These are phyloP conservation scores for Numida meleagris DNA, from an alignment of 2,113 vertebrate species.

Conservation along the genomic window DNA sequence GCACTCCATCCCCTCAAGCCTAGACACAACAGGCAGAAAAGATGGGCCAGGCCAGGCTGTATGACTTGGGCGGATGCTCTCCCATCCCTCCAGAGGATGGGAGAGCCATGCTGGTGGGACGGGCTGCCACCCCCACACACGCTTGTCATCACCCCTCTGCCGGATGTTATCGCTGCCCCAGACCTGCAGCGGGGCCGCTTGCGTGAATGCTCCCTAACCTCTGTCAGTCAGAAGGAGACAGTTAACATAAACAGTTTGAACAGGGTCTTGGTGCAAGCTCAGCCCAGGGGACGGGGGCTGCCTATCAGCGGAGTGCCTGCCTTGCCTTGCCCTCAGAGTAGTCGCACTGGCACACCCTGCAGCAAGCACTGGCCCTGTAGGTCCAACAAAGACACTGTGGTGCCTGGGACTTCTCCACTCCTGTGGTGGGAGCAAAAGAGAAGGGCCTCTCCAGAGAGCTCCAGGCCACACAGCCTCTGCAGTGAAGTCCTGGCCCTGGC, in stretches of 20 bases:
- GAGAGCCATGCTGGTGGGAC: neutral
- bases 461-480: fast-evolving
- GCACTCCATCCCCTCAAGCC: too few species aligned
- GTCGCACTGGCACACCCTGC: fast-evolving
- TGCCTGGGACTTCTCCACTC: fast-evolving
- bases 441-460: neutral
- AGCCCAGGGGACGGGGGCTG: too few species aligned
- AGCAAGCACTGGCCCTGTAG: fast-evolving
- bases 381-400: fast-evolving
- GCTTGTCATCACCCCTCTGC: fast-evolving
- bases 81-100: fast-evolving
- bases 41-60: neutral
- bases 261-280: neutral
- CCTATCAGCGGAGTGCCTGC: fast-evolving
- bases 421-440: fast-evolving
- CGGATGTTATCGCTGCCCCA: fast-evolving
- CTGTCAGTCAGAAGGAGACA: neutral
- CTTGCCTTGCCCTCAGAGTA: neutral
- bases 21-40: fast-evolving
- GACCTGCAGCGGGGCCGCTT: fast-evolving
- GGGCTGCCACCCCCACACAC: neutral
- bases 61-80: neutral
- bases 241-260: neutral
- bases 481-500: fast-evolving
- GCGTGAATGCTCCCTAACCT: fast-evolving